Evolutionary conservation across 2,888 invertebrate species (phyloP).

Genomic region (Leptopilina syphax): DNA sequence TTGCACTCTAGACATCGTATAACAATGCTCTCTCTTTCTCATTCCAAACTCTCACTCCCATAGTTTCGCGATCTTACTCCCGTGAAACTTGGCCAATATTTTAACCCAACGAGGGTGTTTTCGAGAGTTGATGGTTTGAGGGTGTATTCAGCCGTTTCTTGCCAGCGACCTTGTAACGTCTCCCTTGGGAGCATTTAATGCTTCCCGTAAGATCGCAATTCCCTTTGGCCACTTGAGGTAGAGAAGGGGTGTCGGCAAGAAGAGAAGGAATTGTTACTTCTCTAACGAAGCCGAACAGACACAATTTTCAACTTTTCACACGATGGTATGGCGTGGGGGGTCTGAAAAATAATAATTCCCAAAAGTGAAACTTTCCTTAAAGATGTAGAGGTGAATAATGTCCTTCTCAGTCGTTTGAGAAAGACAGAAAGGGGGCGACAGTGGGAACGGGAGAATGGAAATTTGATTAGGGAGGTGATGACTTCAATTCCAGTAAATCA

Average conservation of each 20-base stretch:
- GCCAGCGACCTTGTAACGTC: conserved; percentile 66
- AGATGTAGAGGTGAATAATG: neutral
- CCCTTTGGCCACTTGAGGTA: neutral
- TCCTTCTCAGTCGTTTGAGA: no score
- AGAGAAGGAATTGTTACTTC: conserved; percentile 30
- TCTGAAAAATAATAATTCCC: conserved; percentile 10
- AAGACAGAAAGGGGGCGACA: no score
- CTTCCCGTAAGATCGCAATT: conserved; percentile 57
- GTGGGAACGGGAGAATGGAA: no score
- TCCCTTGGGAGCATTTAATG: conserved; percentile 65
- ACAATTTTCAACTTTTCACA: conserved; percentile 32
- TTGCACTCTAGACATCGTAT: no score
- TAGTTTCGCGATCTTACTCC: conserved; percentile 23
- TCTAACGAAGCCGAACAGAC: conserved; percentile 34
- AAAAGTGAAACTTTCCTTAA: conserved; percentile 30
- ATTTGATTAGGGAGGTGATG: no score
- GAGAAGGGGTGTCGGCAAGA: neutral
- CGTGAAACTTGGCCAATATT: conserved; percentile 73
- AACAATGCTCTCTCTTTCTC: conserved; percentile 66
- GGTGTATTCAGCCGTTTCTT: conserved; percentile 51
- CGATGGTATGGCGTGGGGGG: neutral
- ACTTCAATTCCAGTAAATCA: no score
- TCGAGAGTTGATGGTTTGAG: conserved; percentile 46
- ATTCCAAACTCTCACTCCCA: no score
- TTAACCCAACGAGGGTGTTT: conserved; percentile 60